These are phyloP conservation scores for Diachasma alloeum DNA, from an alignment of 1,140 invertebrate genomes.

Conservation along the genomic window DNA sequence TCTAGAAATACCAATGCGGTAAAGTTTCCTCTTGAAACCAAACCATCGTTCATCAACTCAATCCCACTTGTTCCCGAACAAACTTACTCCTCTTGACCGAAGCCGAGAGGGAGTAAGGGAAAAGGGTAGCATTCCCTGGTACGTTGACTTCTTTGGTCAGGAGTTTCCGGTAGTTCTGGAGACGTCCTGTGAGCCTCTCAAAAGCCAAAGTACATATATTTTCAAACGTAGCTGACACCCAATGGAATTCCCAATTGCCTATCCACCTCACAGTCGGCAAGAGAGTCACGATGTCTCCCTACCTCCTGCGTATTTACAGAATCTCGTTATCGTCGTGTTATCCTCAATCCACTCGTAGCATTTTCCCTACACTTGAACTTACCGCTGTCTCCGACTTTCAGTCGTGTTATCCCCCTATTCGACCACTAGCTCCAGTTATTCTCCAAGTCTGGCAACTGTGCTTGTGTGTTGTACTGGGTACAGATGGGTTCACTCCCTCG, in stretches of 20 bases:
- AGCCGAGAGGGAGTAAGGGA: neutral
- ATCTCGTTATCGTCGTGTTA: constrained; percentile 15
- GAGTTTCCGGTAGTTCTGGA: constrained; percentile 12
- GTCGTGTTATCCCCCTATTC: neutral
- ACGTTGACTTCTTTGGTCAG: neutral
- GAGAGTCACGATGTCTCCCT: neutral
- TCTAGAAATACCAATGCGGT: neutral
- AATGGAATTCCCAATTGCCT: constrained; percentile 22
- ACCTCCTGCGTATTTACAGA: neutral
- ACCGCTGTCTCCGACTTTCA: neutral
- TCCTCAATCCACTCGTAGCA: neutral
- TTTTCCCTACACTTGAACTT: constrained; percentile 11
- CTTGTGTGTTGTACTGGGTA: neutral
- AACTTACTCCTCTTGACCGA: constrained; percentile 15
- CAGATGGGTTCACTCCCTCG: neutral
- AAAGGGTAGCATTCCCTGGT: neutral
- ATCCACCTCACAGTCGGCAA: neutral
- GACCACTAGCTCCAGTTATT: constrained; percentile 3
- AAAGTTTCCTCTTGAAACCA: constrained; percentile 11
- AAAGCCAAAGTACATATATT: neutral
- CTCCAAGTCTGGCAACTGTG: neutral
- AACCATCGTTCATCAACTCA: constrained; percentile 29
- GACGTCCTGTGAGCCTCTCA: neutral
- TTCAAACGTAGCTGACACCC: constrained; percentile 14
- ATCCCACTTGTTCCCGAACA: constrained; percentile 25